Base-by-base conservation (phyloP, 1,140 invertebrate species). In the Elymnias hypermnestra region DNA sequence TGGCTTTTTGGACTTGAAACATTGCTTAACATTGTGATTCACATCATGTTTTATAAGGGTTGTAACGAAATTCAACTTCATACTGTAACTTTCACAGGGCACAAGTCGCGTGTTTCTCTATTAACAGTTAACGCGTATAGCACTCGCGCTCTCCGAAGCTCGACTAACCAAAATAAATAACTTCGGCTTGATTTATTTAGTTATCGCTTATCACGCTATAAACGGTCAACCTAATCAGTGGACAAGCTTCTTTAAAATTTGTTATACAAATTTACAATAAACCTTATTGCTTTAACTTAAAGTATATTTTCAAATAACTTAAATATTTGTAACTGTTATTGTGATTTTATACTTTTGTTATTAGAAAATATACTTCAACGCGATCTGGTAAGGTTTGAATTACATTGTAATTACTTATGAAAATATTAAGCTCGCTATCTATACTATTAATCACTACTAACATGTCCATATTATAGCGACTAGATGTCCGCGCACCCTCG, bases 11-110 rank as follows among this genome's bases (percentile, higher is more conserved):
- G 69, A 54, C 63, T 84, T 83, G 53, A 86, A 83, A 53, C 82
- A 86, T 72, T 86, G 67, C 68, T 67, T 82, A 53, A 86, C 75
- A 66, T 87, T 86, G 46, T 83, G 76, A 42, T 87, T 87, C 44
- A 87, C 64, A 62, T 87, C 86, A 57, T 84, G 86, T 64, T 81
- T 86, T 29, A 86, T 73, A 46, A 84, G 58, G 8, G 74, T 78
- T 23, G 76, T 75, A 63, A 83, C 59, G 43, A 83, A 78, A 51
- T 83, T 82, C 26, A 83, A 56, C 58, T 83, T 72, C 79, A 83
- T 81, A 57, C 62, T 72, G 25, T 53, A 63, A 51, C 42, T 41
- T 36, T 49, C 40, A 51, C 47, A 44, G 58, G 37, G 28, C 40
- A 42, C 39, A 15, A 3, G 1, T 36, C 40, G 33, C 42, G 42